Evolutionary conservation across 2,888 invertebrate genomes (phyloP), one percentile per base, ranked within the genome.

Genomic region (Acheta domesticus): DNA sequence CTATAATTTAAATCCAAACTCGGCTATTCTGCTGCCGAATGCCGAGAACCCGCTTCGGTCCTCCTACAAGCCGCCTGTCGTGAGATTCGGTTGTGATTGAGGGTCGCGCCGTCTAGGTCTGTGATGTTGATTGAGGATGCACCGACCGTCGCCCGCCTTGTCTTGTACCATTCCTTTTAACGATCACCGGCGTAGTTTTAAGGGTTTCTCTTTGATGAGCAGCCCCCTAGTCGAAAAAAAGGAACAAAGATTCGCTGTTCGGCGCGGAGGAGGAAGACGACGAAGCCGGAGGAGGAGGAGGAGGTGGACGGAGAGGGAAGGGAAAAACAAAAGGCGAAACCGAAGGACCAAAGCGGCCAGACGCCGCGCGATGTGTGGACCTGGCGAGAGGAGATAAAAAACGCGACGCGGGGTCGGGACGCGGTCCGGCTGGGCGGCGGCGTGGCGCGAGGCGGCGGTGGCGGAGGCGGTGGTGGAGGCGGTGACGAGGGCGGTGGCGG

Each of bases 41-140:
- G 36, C 36, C 36, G 36, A 8, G 36, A 8, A 1, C 36, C 36
- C 36, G 36, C 36, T 36, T 36, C 36, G 36, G 36, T 8, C 36
- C 36, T 36, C 36, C 36, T 36, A 36, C 36, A 36, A 36, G 36
- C 8, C 36, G 36, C 36, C 36, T n/a, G 62, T 62, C 62, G 12
- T 12, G n/a, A 16, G 62, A 62, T 62, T 62, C 62, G 62, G 14
- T 19, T 62, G 14, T 62, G 62, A 62, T 62, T 62, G 62, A 62
- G n/a, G n/a, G 62, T 19, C 14, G n/a, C 62, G 62, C 62, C 36
- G 36, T 19, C 48, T 12, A 36, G 16, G 62, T 14, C 16, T 49
- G 23, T 49, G 50, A 79, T 79, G 62, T 79, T 79, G 79, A 79
- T 79, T 76, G 79, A 79, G 76, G 36, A 79, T 79, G 75, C 73